Evolutionary conservation across 2,888 invertebrate species (phyloP), one percentile per base, ranked within the genome.

Genomic region (Noctua comes): DNA sequence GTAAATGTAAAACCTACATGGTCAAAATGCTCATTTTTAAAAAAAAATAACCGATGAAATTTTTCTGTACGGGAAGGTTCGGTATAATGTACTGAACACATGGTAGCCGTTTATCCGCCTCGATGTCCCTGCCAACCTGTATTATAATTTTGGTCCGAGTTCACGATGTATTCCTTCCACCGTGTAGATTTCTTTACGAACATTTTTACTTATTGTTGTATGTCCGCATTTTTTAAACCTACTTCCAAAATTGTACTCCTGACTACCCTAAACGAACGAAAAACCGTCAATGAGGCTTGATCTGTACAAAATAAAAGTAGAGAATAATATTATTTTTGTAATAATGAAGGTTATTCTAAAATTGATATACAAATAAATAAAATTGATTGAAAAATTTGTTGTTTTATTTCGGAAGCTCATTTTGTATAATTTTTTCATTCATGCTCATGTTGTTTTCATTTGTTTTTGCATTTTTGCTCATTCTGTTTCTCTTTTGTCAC

Each of bases 241-340:
- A 54, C 5, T 74, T 54, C 43, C 7, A 62, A 72, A 16, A 48
- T 48, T 72, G 57, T 70, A 31, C 43, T 43, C 54, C 54, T 27
- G 27, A 71, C 24, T 79, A 59, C 27, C 18, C 40, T 1, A 24
- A 74, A 59, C 70, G 65, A 80, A 78, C 70, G 79, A 80, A 80
- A 68, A 51, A 77, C 31, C 48, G 80, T 57, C 79, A 77, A 80
- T 79, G 91, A 92, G 90, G 91, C 90, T 92, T 84, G 84, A 88
- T 88, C 86, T 92, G 92, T 93, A 93, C 93, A 94, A 93, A 93
- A 86, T 89, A 90, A 77, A 83, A 75, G 72, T 89, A 88, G 85
- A 86, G 80, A 90, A 84, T 87, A 88, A 84, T 87, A 88, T 91
- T 93, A 93, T 94, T 93, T 94, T 94, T 93, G 89, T 94, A 93